Base-by-base conservation (phyloP, 1,140 invertebrate species). In the Drosophila simulans region DNA sequence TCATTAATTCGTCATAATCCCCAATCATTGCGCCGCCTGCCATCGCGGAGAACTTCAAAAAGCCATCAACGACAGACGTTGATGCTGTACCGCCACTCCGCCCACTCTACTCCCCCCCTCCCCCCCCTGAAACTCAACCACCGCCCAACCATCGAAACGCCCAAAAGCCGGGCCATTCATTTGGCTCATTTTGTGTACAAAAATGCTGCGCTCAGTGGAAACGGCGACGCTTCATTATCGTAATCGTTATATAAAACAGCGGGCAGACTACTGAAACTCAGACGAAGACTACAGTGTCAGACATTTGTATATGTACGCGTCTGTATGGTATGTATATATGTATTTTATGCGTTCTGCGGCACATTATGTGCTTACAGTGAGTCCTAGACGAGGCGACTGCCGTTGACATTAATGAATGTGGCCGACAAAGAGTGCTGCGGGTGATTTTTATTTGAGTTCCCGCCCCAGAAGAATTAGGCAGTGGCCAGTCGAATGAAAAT, bases 1-100 rank as follows among this genome's bases (percentile, higher is more conserved):
- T 90, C 88, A 90, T 90, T 90, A 90, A 90, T 90, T 90, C 88
- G 80, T 90, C 88, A 90, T 90, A 90, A 90, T 91, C 86, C 88
- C 78, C 86, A 91, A 90, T 91, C 86, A 90, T 75, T 77, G 77
- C 78, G 83, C 82, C 73, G 78, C 74, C 62, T 68, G 73, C 27
- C 49, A 52, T 59, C 43, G 48, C 37, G 51, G 64, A 88, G 82
- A 88, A 90, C 88, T 90, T 90, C 88, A 90, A 90, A 90, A 90
- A 91, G 88, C 88, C 88, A 90, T 90, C 88, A 90, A 74, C 88
- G 80, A 64, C 88, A 90, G 82, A 88, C 83, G 79, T 57, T 76
- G 75, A 73, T 74, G 72, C 73, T 69, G 64, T 56, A 54, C 59
- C 45, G 64, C 40, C 57, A 48, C 39, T 3, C 25, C 20, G 13